phyloP scores from a whole-genome alignment of 2,113 vertebrate species.

The Rhynchomys soricoides region DNA sequence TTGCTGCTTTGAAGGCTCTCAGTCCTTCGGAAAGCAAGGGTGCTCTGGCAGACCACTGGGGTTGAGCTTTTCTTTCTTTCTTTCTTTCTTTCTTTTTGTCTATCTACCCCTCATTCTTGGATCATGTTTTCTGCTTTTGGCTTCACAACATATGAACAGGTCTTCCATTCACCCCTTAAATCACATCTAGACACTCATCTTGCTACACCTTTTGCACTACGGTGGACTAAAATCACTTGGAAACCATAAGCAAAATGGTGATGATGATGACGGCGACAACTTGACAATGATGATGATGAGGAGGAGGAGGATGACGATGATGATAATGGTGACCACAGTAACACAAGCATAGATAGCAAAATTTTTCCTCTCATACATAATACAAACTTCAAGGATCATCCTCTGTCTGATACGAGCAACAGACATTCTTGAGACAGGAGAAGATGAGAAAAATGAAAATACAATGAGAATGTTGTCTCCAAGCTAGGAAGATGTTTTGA shows the following conservation, averaged over 20 bases:
- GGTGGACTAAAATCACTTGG: background rate
- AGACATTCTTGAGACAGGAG: background rate
- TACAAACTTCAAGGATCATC: background rate
- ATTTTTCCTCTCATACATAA: rapidly evolving
- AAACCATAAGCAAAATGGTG: background rate
- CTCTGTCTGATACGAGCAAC: background rate
- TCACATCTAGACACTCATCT: background rate
- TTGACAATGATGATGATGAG: too few relatives aligned
- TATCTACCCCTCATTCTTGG: too few relatives aligned
- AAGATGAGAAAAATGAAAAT: background rate
- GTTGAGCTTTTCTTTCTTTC: too few relatives aligned
- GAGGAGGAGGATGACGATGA: rapidly evolving
- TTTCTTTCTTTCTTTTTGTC: too few relatives aligned
- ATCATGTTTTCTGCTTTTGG: background rate
- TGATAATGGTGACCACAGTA: too few relatives aligned
- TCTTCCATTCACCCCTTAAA: background rate
- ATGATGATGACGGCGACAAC: background rate
- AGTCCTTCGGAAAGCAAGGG: background rate
- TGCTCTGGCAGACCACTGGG: too few relatives aligned
- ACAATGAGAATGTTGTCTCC: background rate
- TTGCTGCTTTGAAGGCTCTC: background rate
- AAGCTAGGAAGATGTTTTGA: background rate
- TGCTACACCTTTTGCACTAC: too few relatives aligned
- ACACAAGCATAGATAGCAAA: background rate
- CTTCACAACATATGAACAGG: background rate